Evolutionary conservation across 2,797 vertebrate species (phyloP), one percentile per base, ranked within the genome.

Genomic region (Eulemur rubriventer): DNA sequence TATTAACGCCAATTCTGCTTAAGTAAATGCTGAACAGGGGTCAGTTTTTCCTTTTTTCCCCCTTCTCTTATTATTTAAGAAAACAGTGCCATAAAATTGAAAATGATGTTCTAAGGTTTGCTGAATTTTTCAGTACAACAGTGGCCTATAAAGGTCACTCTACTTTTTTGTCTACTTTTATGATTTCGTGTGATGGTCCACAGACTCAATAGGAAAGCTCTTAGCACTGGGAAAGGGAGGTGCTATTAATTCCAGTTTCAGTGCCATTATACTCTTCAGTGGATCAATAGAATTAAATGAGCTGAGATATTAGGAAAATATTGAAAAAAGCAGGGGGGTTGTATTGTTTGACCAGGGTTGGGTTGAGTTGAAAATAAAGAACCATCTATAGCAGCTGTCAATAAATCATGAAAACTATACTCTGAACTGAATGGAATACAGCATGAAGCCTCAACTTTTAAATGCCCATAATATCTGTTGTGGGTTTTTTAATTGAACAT

Each of bases 1-100:
- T 99, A 99, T 99, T 99, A 99, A 99, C 99, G 99, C 99, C 99
- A 99, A 99, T 99, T 99, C 99, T 99, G 98, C 98, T 99, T 99
- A 99, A 99, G 99, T 99, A 99, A 99, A 99, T 99, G 99, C 99
- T 98, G 98, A 98, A 96, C 98, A 99, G 97, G 98, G 99, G 98
- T 99, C 98, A 99, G 98, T 98, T 98, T 97, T 98, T 98, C 98
- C 97, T 97, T 96, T 75, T 70, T 52, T 7, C 73, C 95, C 91
- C 87, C 95, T 96, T 98, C 96, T 96, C 97, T 98, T 98, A 98
- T 98, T 98, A 98, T 99, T 98, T 98, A 98, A 98, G 98, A 98
- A 98, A 99, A 98, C 97, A 97, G 97, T 97, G 96, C 95, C 96
- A 98, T 98, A 98, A 99, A 98, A 98, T 97, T 96, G 97, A 98